Base-by-base conservation (phyloP, 1,140 invertebrate genomes). In the Drosophila eugracilis region DNA sequence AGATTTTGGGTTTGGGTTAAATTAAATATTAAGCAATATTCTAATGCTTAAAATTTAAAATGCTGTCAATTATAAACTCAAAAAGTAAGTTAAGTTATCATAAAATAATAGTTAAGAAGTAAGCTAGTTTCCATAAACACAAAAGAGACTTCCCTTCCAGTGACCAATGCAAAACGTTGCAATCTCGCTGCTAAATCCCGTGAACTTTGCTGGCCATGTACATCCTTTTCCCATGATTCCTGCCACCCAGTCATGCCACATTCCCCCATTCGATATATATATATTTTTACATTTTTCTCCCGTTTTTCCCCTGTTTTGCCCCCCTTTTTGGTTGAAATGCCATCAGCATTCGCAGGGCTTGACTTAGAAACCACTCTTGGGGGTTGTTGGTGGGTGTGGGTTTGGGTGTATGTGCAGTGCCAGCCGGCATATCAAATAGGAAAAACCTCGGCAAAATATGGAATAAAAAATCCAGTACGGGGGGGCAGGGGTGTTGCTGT, bases 361-460 rank as follows among this genome's bases (percentile, higher is more conserved):
- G 54, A 55, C 54, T 63, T 65, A 19, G 55, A 24, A 34, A 30
- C 21, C 15, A 37, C 36, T 66, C 28, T 24, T 63, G 34, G 19
- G 34, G 59, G 58, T 66, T 32, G 62, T 41, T 41, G 26, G 10
- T n/a, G n/a, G n/a, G n/a, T n/a, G n/a, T n/a, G n/a, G n/a, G n/a
- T n/a, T n/a, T n/a, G n/a, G n/a, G n/a, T 32, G 36, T 39, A 32
- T 50, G 53, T 37, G 50, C 52, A 55, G 26, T 15, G 26, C 28
- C 28, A 66, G 63, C 28, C 45, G 52, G 63, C 45, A 66, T 66
- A 67, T 67, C 63, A 34, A 67, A 67, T 67, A 24, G 62, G 44
- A 67, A 67, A 67, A 67, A 36, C 45, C 45, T 67, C 37, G n/a
- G 36, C 65, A 67, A 36, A 67, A 65, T 66, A 65, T 66, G 28